Conservation (phyloP, 2,888 invertebrate species). For the Xanthostigma xanthostigma region DNA sequence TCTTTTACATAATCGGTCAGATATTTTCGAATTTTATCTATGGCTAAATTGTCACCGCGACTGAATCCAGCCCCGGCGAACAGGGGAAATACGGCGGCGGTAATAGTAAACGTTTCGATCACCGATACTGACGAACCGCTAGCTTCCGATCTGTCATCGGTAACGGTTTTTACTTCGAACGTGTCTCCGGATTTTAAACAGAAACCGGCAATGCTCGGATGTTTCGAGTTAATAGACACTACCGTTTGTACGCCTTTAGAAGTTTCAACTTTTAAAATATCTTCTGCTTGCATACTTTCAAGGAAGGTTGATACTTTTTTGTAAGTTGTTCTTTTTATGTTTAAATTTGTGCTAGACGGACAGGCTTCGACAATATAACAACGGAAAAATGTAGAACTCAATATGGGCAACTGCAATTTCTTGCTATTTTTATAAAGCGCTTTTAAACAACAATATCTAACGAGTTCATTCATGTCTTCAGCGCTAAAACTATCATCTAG, state of each 20-base stretch:
- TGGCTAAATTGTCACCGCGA: conserved; percentile 21
- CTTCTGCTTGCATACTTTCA: conserved; percentile 54
- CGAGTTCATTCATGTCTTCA: conserved; percentile 52
- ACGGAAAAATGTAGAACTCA: conserved; percentile 71
- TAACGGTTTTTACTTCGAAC: too few relatives aligned
- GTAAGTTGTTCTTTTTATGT: conserved; percentile 76
- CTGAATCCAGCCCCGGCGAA: conserved; percentile 9
- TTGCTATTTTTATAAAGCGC: conserved; percentile 63
- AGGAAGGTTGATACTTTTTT: conserved; percentile 83
- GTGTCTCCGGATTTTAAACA: conserved; percentile 25
- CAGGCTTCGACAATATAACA: conserved; percentile 47
- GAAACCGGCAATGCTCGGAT: conserved; percentile 35
- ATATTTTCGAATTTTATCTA: conserved; percentile 45
- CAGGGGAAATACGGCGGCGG: too few relatives aligned
- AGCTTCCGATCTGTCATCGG: too few relatives aligned
- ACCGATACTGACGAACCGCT: too few relatives aligned
- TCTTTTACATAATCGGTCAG: conserved; percentile 58
- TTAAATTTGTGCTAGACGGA: conserved; percentile 51
- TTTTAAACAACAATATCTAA: conserved; percentile 62
- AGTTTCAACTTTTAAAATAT: conserved; percentile 9
- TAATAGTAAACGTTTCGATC: too few relatives aligned
- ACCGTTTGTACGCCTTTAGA: conserved; percentile 37
- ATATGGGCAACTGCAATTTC: conserved; percentile 53
- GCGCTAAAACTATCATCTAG: conserved; percentile 14
- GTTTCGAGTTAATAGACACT: conserved; percentile 42